Percentiles rank a stretch among this genome's conserved stretches.
phyloP scores from a whole-genome alignment of 2,888 invertebrate species.

The Luperina testacea region DNA sequence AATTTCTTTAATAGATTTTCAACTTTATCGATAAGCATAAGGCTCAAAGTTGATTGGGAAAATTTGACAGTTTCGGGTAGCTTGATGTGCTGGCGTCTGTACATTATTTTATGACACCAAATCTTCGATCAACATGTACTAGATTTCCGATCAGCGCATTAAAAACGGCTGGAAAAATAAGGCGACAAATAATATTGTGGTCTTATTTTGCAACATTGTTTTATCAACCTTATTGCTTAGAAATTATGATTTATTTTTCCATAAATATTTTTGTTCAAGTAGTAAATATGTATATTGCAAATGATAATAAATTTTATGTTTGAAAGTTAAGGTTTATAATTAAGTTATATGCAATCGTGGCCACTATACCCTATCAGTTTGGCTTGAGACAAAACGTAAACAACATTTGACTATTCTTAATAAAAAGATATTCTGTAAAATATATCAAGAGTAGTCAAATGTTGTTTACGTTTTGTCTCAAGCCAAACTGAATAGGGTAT shows the following conservation, averaged over 20 bases:
- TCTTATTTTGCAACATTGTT: neutral
- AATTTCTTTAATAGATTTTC: too few relatives aligned
- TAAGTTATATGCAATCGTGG: neutral
- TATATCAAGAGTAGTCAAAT: too few relatives aligned
- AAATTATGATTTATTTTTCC: neutral
- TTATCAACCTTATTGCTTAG: neutral
- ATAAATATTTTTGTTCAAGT: neutral
- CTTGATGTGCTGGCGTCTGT: too few relatives aligned
- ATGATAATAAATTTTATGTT: neutral
- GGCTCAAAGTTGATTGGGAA: too few relatives aligned
- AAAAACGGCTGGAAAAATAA: neutral
- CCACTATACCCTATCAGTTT: too few relatives aligned
- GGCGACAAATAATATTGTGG: neutral
- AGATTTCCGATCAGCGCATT: neutral
- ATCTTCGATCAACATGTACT: neutral
- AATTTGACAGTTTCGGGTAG: too few relatives aligned
- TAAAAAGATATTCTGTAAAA: too few relatives aligned
- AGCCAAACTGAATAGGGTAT: too few relatives aligned
- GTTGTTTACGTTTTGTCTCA: too few relatives aligned
- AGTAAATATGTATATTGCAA: neutral
- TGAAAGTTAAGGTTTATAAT: neutral
- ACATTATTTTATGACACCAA: slow-evolving; percentile 46
- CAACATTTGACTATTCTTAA: too few relatives aligned
- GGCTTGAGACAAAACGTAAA: too few relatives aligned
- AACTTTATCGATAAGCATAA: too few relatives aligned